Base-by-base conservation (phyloP, 2,888 invertebrate genomes). In the Himalopsyche anomala region DNA sequence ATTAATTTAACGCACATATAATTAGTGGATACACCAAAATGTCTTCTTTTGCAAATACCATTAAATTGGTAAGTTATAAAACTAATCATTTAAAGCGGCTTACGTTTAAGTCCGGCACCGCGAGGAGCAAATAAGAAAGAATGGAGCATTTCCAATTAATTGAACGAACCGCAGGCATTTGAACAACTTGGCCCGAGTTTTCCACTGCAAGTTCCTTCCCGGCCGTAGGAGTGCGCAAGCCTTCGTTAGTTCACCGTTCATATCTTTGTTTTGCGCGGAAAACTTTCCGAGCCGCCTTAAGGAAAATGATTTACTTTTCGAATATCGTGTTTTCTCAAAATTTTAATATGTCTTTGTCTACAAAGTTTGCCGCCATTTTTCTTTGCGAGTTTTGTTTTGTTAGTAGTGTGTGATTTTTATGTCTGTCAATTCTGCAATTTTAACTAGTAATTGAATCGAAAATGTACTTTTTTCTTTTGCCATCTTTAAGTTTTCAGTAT, bases 81-180 rank as follows among this genome's bases (percentile, higher is more conserved):
- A 51, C 15, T 51, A 51, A 51, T 51, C 51, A 6, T 19, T 62
- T 62, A 19, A 62, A 62, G 6, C 62, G 12, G 80, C 80, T 80
- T 38, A 42, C 8, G 6, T 8, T 36, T 8, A 80, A 38, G 42
- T 40, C 80, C 80, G 42, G 80, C 80, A n/a, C 80, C 80, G 80
- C 38, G 40, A n/a, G 19, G 80, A 12, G 36, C 19, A 80, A 38
- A 80, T 42, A 80, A 80, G n/a, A 85, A 85, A 80, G 42, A 81
- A 62, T 42, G 40, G 83, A 87, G 85, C 85, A 87, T 87, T 87
- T 87, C 87, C 87, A 87, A 87, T 87, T 87, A 87, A 87, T 80
- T 85, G 81, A 83, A 85, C 81, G 80, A 83, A 81, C 86, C 62
- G 84, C 82, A 54, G 84, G 69, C 42, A 62, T 62, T 36, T 84